Conservation (phyloP, 2,888 invertebrate species). For the Mesorhabditis belari region DNA sequence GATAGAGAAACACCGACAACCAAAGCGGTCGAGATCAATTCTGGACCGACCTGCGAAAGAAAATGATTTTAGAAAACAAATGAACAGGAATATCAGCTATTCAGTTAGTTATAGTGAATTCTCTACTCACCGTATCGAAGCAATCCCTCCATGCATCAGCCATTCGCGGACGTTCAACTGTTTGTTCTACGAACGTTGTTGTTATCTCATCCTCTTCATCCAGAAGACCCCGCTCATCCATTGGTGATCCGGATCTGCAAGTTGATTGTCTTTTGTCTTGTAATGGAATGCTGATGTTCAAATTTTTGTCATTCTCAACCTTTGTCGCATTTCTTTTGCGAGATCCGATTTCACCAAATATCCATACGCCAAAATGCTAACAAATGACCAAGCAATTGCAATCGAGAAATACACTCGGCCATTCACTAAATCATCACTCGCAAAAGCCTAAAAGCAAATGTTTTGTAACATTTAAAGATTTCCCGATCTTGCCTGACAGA, state of each 20-base stretch:
- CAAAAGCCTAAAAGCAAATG: slow-evolving; percentile 19
- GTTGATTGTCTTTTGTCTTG: neutral
- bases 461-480: neutral
- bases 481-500: slow-evolving; percentile 8
- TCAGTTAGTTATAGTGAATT: no score
- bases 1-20: neutral
- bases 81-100: no score
- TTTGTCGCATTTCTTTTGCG: slow-evolving; percentile 3
- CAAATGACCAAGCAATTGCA: slow-evolving; percentile 20
- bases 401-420: slow-evolving; percentile 26
- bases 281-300: neutral
- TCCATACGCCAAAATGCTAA: slow-evolving; percentile 22
- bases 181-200: no score
- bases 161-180: neutral
- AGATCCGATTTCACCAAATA: slow-evolving; percentile 10
- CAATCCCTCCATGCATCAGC: neutral
- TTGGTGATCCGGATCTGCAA: neutral
- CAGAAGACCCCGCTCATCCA: neutral
- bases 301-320: neutral
- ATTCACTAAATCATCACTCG: slow-evolving; percentile 24
- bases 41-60: neutral
- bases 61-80: no score
- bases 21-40: neutral
- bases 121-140: no score
- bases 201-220: neutral